These are phyloP conservation scores for Malurus splendens DNA, from an alignment of 2,797 vertebrate genomes.

Conservation along the genomic window DNA sequence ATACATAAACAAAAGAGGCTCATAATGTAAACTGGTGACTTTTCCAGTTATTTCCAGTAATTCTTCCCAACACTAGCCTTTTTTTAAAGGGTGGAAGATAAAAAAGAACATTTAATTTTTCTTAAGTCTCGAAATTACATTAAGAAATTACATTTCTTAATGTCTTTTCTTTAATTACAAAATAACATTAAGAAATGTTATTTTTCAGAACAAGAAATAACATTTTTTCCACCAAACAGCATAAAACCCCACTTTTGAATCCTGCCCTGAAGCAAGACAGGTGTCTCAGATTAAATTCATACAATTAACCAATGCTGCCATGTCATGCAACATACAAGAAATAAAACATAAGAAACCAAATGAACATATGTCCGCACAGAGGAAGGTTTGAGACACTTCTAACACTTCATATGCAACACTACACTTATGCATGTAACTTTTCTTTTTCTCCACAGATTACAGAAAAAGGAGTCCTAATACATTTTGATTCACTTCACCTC, in stretches of 20 bases:
- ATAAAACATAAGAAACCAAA: neutral
- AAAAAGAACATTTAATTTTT: neutral
- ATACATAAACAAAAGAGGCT: neutral
- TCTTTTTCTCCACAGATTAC: neutral
- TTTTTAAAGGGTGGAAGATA: neutral
- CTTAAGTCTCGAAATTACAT: neutral
- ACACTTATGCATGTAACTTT: neutral
- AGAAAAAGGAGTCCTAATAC: neutral
- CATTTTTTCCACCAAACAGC: neutral
- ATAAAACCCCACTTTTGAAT: neutral
- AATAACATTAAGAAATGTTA: no score
- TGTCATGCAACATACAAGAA: neutral
- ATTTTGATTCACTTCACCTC: neutral
- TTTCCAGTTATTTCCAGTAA: neutral
- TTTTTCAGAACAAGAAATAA: neutral
- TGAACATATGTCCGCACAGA: neutral
- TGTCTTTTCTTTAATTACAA: no score
- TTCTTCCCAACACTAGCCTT: neutral
- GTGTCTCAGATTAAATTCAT: neutral
- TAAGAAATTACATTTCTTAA: no score
- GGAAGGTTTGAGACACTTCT: neutral
- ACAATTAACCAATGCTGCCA: fast-evolving
- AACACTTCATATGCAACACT: neutral
- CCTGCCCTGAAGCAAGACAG: neutral
- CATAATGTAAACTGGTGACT: neutral